These are phyloP conservation scores for Luperina nickerlii DNA, from an alignment of 2,888 invertebrate genomes.

Conservation along the genomic window DNA sequence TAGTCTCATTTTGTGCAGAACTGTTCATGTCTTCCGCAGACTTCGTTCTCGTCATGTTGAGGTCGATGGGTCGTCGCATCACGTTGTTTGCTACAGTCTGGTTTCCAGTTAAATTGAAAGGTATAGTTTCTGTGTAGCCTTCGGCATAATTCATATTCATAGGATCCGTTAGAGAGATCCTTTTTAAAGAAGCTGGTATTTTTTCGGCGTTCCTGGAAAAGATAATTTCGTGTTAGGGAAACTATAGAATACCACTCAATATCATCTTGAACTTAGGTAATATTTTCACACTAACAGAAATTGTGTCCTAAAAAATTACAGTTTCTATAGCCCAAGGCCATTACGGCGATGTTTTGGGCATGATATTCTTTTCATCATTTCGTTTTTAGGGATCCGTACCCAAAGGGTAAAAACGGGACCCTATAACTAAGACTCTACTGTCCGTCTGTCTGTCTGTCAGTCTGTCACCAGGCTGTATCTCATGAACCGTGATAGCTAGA, in stretches of 20 bases:
- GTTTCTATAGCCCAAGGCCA: background rate
- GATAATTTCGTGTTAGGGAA: background rate
- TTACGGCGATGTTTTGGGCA: background rate
- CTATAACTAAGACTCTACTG: no score
- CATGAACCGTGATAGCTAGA: no score
- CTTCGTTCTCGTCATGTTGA: slow-evolving; percentile 37
- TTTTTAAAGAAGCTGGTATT: slow-evolving; percentile 76
- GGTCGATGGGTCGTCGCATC: background rate
- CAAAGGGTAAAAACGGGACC: no score
- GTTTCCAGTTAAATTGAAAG: slow-evolving; percentile 58
- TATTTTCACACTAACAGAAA: background rate
- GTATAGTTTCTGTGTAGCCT: slow-evolving; percentile 32
- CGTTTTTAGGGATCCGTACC: background rate
- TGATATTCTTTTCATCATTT: background rate
- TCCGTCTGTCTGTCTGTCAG: no score
- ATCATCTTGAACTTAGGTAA: background rate
- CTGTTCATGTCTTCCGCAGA: slow-evolving; percentile 66
- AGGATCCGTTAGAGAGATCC: slow-evolving; percentile 49
- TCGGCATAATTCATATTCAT: slow-evolving; percentile 53
- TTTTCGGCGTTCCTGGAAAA: slow-evolving; percentile 78
- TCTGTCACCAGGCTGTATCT: no score
- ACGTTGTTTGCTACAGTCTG: slow-evolving; percentile 15
- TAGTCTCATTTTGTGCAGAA: slow-evolving; percentile 47
- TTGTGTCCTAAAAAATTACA: no score
- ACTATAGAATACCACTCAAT: background rate